A percentile compares a stretch with the other conserved stretches of the same genome.
phyloP scores from a whole-genome alignment of 1,140 invertebrate genomes.

The Achatina immaculata region DNA sequence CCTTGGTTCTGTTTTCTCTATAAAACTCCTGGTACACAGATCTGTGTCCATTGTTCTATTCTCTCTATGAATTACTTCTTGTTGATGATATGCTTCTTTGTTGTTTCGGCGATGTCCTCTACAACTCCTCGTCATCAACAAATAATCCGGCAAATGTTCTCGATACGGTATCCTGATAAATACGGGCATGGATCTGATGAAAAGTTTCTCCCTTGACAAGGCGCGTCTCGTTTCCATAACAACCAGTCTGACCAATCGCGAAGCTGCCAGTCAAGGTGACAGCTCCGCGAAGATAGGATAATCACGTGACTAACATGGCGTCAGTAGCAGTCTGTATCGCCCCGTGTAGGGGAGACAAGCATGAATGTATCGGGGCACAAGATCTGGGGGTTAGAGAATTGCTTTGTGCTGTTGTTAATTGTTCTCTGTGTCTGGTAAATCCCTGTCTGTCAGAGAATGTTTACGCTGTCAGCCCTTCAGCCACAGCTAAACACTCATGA shows the following conservation, averaged over 20 bases:
- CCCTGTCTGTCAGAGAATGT: background rate
- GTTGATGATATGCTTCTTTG: too few relatives aligned
- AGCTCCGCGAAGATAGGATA: background rate
- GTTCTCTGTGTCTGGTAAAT: background rate
- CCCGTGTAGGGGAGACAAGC: background rate
- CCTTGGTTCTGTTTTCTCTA: too few relatives aligned
- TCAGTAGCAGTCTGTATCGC: background rate
- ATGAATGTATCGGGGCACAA: conserved; percentile 8
- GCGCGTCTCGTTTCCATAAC: conserved; percentile 12
- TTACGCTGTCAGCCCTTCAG: too few relatives aligned
- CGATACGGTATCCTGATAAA: background rate
- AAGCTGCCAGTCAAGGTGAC: conserved; percentile 3
- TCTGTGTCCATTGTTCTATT: too few relatives aligned
- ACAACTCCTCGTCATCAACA: background rate
- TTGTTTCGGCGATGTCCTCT: background rate
- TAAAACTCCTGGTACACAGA: too few relatives aligned
- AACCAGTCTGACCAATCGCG: conserved; percentile 13
- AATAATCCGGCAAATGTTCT: conserved; percentile 9
- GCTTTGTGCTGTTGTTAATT: conserved; percentile 2
- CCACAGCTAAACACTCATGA: background rate
- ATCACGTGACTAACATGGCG: conserved; percentile 8
- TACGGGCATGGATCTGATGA: background rate
- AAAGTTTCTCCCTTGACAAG: background rate
- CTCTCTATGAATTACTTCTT: too few relatives aligned
- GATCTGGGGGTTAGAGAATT: background rate